Conservation (phyloP, 2,113 vertebrate species). For the Myotis brandtii region DNA sequence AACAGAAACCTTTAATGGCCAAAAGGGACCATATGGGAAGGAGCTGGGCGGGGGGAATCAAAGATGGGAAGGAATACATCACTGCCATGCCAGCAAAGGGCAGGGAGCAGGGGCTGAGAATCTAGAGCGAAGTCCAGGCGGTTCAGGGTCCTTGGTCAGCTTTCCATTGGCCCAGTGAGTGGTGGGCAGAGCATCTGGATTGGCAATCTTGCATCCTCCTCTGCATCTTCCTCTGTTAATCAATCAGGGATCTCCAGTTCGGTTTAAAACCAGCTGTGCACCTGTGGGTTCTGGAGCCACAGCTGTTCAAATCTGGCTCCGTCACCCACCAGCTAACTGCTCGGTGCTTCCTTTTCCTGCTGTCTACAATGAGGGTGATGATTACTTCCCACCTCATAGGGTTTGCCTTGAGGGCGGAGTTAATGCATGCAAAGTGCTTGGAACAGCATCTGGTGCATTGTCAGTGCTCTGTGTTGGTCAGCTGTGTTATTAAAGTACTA, state of each 20-base stretch:
- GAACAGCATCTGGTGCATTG: rapidly evolving
- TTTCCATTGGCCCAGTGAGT: not conserved
- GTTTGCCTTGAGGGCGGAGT: not conserved
- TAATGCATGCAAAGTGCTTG: not conserved
- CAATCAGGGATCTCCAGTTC: not conserved
- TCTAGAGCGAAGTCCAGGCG: rapidly evolving
- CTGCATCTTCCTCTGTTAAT: not conserved
- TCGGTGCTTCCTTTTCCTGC: not conserved
- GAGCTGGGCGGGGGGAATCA: not conserved
- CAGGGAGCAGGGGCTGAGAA: not conserved
- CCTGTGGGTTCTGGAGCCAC: not conserved
- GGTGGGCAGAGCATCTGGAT: not conserved
- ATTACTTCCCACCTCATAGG: not conserved
- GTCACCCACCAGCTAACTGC: too few relatives aligned
- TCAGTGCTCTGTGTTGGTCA: not conserved
- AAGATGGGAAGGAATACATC: not conserved
- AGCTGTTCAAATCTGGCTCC: not conserved
- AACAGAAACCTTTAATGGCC: not conserved
- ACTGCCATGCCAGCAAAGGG: not conserved
- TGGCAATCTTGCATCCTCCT: not conserved
- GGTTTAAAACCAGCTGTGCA: not conserved
- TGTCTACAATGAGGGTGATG: not conserved
- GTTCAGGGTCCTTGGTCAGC: not conserved
- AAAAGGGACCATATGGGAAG: not conserved
- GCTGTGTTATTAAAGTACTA: not conserved